Conservation (phyloP, 2,797 vertebrate genomes). For the Typhlichthys subterraneus region DNA sequence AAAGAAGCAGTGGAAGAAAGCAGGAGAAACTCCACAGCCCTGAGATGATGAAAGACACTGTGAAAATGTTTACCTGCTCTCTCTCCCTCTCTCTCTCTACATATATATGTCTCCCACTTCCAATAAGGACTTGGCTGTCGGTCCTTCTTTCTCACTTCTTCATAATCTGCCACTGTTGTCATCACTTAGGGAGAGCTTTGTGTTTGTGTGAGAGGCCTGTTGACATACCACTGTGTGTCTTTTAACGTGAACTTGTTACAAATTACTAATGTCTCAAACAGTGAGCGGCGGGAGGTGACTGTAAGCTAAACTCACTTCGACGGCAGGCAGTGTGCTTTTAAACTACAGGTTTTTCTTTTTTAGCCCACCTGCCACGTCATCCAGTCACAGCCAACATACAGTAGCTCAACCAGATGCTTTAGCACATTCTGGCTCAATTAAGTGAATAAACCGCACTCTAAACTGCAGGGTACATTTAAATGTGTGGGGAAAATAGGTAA, state of each 20-base stretch:
- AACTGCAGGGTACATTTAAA: constrained; percentile 29
- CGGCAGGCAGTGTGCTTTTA: constrained; percentile 23
- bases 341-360: constrained; percentile 19
- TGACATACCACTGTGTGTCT: constrained; percentile 62
- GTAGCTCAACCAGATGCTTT: constrained; percentile 26
- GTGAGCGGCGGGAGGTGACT: constrained; percentile 43
- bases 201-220: constrained; percentile 51
- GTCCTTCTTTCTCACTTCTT: constrained; percentile 66
- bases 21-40: constrained; percentile 53
- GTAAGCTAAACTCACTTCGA: constrained; percentile 49
- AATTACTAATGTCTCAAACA: constrained; percentile 49
- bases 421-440: constrained; percentile 6
- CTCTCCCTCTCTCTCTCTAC: constrained; percentile 9
- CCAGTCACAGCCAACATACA: constrained; percentile 25
- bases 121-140: constrained; percentile 48
- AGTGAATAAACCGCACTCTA: constrained; percentile 8
- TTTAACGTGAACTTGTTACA: constrained; percentile 66
- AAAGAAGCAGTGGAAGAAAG: constrained; percentile 68
- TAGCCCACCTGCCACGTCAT: constrained; percentile 1
- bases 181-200: constrained; percentile 43
- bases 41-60: constrained; percentile 58
- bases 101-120: constrained; percentile 1
- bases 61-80: constrained; percentile 48
- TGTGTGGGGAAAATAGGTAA: constrained; percentile 17
- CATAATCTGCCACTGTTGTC: constrained; percentile 59